Evolutionary conservation across 23 tunicate species (phyloP), one percentile per base, ranked within the genome.

Genomic region (Styela clava): DNA sequence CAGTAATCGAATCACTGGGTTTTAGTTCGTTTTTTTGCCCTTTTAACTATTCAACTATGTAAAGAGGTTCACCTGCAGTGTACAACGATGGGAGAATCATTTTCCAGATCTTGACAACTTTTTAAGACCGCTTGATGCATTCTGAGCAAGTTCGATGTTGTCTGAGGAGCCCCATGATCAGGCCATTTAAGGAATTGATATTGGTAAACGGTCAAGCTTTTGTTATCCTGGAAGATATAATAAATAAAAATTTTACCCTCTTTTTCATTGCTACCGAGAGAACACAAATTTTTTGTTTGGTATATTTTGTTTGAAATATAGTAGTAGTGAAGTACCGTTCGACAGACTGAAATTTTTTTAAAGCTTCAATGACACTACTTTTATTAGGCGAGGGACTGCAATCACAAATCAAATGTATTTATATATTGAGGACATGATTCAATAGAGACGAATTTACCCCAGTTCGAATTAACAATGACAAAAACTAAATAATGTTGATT

Each of bases 151-250:
- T 69, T 52, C 26, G 68, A 69, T 34, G 86, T 71, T 73, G 78
- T 73, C 51, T 30, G 37, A 62, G 86, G 86, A 34, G 73, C 86
- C 22, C 79, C 86, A n/a, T 83, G 79, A 31, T 83, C 86, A 16
- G 86, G 86, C 86, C 86, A 83, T 56, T 34, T 61, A 5, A 61
- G 52, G 73, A 69, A 83, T 29, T 83, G 86, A 69, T 36, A 83
- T 16, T 83, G 86, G 68, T 64, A 34, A 2, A 82, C n/a, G 3
- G 69, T 61, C 26, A 12, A 69, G 16, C 85, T 72, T 12, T 12
- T 44, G 56, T 5, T 44, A 44, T 5, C 7, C 56, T 5, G 7
- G 12, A 44, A 44, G 12, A 7, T 7, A 44, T 44, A 5, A 5
- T 7, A 44, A 12, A 44, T 5, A 44, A 44, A 12, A 44, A 44